Percentiles rank a stretch among this genome's conserved stretches.
phyloP scores from a whole-genome alignment of 2,888 invertebrate genomes.

The Zeuzera pyrina region DNA sequence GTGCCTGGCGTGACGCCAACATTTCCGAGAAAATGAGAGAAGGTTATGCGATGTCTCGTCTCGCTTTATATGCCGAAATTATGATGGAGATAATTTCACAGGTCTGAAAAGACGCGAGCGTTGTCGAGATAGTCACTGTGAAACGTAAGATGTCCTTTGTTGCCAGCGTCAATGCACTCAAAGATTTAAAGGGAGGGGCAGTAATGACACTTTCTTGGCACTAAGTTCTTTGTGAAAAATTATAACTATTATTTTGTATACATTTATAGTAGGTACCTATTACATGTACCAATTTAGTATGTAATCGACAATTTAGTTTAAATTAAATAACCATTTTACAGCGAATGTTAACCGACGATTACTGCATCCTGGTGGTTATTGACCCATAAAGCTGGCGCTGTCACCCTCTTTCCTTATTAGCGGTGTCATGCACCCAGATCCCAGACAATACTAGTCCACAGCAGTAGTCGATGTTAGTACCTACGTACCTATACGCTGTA shows the following conservation, averaged over 20 bases:
- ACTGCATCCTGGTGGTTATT: constrained; percentile 42
- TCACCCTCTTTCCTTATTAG: constrained; percentile 66
- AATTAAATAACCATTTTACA: not conserved
- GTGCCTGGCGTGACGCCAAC: constrained; percentile 52
- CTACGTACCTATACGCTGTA: too few relatives aligned
- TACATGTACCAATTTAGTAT: not conserved
- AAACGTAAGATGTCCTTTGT: constrained; percentile 22
- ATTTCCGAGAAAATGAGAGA: constrained; percentile 66
- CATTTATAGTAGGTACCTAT: not conserved
- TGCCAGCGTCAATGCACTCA: constrained; percentile 21
- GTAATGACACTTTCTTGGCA: constrained; percentile 36
- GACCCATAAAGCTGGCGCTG: constrained; percentile 35
- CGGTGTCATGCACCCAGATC: too few relatives aligned
- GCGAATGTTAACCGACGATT: constrained; percentile 23
- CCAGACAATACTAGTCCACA: too few relatives aligned
- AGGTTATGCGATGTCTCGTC: constrained; percentile 69
- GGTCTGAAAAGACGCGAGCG: constrained; percentile 3
- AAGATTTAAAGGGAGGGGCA: constrained; percentile 32
- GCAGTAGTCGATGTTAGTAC: too few relatives aligned
- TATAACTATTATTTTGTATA: not conserved
- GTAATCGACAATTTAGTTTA: not conserved
- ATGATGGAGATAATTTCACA: constrained; percentile 50
- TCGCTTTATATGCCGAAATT: constrained; percentile 67
- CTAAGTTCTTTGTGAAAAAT: constrained; percentile 6
- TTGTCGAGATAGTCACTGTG: constrained; percentile 19